Percentiles rank a stretch among this genome's conserved stretches.
Evolutionary conservation across 1,140 invertebrate species (phyloP).

Genomic region (Drosophila leontia): DNA sequence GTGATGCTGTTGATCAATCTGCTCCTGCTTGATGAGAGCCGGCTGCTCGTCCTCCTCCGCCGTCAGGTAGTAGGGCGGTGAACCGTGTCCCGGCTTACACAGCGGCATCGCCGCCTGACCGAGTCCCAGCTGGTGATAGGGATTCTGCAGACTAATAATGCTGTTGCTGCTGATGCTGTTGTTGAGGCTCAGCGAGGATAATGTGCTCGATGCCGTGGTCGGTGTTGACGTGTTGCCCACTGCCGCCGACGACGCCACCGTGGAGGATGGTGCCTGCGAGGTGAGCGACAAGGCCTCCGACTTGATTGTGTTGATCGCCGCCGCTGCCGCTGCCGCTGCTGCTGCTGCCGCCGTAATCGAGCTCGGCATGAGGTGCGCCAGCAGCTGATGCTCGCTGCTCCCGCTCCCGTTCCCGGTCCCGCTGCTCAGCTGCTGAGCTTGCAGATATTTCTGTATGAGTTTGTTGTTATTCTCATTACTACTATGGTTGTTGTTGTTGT

Average conservation of each 20-base stretch:
- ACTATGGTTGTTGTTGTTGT: slow-evolving; percentile 63
- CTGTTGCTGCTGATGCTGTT: slow-evolving; percentile 59
- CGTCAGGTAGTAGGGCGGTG: slow-evolving; percentile 61
- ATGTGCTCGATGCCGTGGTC: slow-evolving; percentile 76
- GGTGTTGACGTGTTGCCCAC: slow-evolving; percentile 50
- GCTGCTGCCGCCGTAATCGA: slow-evolving; percentile 62
- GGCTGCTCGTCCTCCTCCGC: slow-evolving; percentile 50
- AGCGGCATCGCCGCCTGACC: slow-evolving; percentile 59
- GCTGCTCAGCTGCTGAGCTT: slow-evolving; percentile 69
- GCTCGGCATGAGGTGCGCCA: slow-evolving; percentile 68
- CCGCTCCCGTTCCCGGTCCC: slow-evolving; percentile 35
- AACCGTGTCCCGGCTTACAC: slow-evolving; percentile 51
- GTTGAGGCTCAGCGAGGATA: slow-evolving; percentile 68
- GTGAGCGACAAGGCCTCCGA: slow-evolving; percentile 48
- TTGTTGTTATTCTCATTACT: slow-evolving; percentile 75
- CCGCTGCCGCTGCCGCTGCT: slow-evolving; percentile 52
- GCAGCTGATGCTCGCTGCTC: slow-evolving; percentile 56
- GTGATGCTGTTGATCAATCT: slow-evolving; percentile 56
- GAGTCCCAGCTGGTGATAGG: slow-evolving; percentile 64
- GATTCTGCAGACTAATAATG: slow-evolving; percentile 73
- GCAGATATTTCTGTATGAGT: slow-evolving; percentile 82
- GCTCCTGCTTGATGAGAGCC: slow-evolving; percentile 60
- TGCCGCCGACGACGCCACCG: slow-evolving; percentile 5
- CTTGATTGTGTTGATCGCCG: slow-evolving; percentile 62
- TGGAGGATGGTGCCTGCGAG: slow-evolving; percentile 46